Evolutionary conservation across 2,797 vertebrate genomes (phyloP).

Genomic region (Malurus splendens): DNA sequence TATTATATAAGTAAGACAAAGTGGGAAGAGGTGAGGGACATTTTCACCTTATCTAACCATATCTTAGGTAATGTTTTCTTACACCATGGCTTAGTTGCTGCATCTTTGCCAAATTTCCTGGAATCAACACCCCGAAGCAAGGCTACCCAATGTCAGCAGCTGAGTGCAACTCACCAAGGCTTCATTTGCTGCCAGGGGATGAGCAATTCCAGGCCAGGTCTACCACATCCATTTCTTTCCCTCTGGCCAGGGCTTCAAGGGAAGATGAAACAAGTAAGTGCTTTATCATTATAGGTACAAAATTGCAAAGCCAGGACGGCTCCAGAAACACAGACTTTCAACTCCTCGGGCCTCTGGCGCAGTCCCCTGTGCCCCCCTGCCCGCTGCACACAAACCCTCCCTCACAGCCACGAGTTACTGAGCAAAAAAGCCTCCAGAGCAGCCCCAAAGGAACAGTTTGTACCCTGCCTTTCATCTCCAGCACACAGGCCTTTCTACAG

Average conservation of each 20-base stretch:
- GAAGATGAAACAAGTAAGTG: not conserved
- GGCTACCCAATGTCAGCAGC: not conserved
- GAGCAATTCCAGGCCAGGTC: not conserved
- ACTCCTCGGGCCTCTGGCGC: fast-evolving
- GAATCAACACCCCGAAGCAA: not conserved
- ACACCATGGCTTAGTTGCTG: not conserved
- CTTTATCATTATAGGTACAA: not conserved
- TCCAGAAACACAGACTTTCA: not conserved
- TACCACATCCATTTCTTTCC: not conserved
- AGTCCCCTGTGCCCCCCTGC: not conserved
- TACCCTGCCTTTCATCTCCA: constrained; percentile 31
- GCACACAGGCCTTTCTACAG: not conserved
- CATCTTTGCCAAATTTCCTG: not conserved
- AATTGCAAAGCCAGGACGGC: not conserved
- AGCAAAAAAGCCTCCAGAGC: not conserved
- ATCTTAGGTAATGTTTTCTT: not conserved
- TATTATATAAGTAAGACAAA: not conserved
- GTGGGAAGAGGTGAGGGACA: not conserved
- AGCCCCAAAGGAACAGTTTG: not conserved
- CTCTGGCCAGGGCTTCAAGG: not conserved
- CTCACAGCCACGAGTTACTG: not conserved
- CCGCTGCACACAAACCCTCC: not conserved
- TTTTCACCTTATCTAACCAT: not conserved
- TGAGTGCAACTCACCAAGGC: not conserved
- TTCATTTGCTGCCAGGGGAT: not conserved